A percentile compares a stretch with the other conserved stretches of the same genome.
Conservation (phyloP, 2,113 vertebrate genomes). For the Athene cunicularia region DNA sequence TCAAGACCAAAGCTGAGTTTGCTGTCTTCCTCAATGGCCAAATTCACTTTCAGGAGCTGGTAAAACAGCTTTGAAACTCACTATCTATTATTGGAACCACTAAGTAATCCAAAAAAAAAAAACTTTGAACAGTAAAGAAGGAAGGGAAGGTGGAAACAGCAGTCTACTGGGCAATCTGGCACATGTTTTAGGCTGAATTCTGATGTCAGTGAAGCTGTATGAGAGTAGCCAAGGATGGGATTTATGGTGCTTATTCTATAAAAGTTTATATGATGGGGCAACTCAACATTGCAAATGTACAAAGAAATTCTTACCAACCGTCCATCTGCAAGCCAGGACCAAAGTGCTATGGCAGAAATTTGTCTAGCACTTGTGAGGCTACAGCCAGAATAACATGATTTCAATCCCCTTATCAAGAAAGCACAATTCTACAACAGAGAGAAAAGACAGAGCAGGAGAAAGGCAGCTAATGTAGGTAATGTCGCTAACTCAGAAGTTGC, state of each 20-base stretch:
- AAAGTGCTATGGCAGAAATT: not conserved
- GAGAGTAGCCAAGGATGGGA: not conserved
- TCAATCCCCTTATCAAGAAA: not conserved
- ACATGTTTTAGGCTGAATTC: not conserved
- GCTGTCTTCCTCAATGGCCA: not conserved
- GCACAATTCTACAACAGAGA: not conserved
- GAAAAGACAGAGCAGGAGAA: not conserved
- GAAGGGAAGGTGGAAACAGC: not conserved
- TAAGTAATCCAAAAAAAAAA: not conserved
- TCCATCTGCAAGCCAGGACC: not conserved
- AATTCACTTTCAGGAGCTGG: not conserved
- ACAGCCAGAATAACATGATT: not conserved
- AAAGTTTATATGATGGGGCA: not conserved
- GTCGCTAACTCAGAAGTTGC: not conserved
- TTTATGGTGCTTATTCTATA: not conserved
- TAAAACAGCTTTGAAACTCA: not conserved
- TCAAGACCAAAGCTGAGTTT: not conserved
- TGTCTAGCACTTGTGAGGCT: not conserved
- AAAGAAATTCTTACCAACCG: not conserved
- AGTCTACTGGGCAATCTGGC: not conserved
- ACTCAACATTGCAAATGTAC: accelerated
- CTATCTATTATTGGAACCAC: not conserved
- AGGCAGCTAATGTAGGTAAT: not conserved
- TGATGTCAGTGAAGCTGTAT: not conserved
- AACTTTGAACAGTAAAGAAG: not conserved